Base-by-base conservation (phyloP, 2,797 vertebrate genomes). In the Gymnopithys bicolor region DNA sequence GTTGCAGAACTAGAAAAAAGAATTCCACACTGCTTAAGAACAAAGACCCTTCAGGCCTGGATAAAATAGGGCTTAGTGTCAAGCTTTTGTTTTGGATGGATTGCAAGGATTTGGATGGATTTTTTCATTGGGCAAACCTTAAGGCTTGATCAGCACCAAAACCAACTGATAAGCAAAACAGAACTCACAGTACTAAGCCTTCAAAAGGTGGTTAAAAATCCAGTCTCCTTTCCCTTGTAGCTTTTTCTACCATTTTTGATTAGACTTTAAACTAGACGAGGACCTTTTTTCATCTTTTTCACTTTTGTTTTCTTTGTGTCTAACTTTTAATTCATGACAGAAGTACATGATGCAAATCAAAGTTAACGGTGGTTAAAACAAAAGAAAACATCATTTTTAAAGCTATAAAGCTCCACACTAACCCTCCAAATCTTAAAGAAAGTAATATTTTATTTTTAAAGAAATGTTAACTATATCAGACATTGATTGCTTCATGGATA, bases 361-460 rank as follows among this genome's bases (percentile, higher is more conserved):
- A 83, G 11, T 64, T 7, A 90, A 19, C 41, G 70, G 56, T 28
- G 24, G 84, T 60, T 13, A 89, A 90, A 95, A 83, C 23, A 93
- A 86, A 41, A 45, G 19, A 73, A 92, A 86, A 35, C 5, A 5
- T 86, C 5, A 5, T 86, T 87, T 75, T 43, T 77, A 52, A 87
- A 81, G 39, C 32, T 28, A 64, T 77, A 41, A 91, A 81, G 1
- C 19, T 84, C n/a, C 37, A 33, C 41, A 39, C 22, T 87, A 89
- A 51, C 22, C 35, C 52, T 70, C 75, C 74, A 37, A 18, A 76
- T 79, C 19, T 60, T 51, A 58, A 10, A 6, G 41, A 91, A 85
- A 30, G 35, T 63, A 25, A 25, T 68, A 87, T 80, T 94, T 97
- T 37, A 80, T 82, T 55, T 87, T 78, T 55, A 80, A 82, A 69